phyloP scores from a whole-genome alignment of 2,888 invertebrate genomes.

The Branchipolynoe longqiensis region DNA sequence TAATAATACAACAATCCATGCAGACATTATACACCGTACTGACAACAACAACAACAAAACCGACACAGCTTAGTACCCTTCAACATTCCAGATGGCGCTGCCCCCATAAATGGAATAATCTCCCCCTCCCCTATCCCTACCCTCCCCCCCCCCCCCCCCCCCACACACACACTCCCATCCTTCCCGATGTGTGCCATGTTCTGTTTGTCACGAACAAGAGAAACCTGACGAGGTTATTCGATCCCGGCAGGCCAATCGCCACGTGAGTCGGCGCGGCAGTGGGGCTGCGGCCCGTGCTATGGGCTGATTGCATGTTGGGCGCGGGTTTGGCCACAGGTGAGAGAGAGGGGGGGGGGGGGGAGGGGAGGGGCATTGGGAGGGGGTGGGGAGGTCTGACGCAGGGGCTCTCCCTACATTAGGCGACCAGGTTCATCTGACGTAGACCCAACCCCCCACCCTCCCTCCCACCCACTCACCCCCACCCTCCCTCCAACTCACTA shows the following conservation, averaged over 20 bases:
- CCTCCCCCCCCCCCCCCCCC: neutral
- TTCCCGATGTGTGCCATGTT: neutral
- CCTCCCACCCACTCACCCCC: too few species aligned
- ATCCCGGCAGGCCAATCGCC: conserved; percentile 42
- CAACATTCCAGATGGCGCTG: too few species aligned
- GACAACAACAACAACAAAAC: too few species aligned
- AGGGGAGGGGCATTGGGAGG: neutral
- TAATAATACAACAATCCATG: too few species aligned
- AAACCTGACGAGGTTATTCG: conserved; percentile 16
- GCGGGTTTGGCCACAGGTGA: conserved; percentile 39
- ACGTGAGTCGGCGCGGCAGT: conserved; percentile 28
- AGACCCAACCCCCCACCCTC: too few species aligned
- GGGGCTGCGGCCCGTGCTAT: neutral
- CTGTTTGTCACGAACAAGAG: conserved; percentile 26
- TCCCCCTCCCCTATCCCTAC: neutral
- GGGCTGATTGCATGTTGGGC: conserved; percentile 38
- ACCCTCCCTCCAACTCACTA: too few species aligned
- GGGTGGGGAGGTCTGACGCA: too few species aligned
- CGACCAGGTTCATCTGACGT: too few species aligned
- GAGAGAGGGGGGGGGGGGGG: neutral
- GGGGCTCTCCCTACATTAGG: too few species aligned
- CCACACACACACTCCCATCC: neutral
- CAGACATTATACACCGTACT: too few species aligned
- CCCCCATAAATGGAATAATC: too few species aligned
- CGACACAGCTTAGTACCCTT: too few species aligned